Conservation (phyloP, 2,888 invertebrate species). For the Chironomus riparius region DNA sequence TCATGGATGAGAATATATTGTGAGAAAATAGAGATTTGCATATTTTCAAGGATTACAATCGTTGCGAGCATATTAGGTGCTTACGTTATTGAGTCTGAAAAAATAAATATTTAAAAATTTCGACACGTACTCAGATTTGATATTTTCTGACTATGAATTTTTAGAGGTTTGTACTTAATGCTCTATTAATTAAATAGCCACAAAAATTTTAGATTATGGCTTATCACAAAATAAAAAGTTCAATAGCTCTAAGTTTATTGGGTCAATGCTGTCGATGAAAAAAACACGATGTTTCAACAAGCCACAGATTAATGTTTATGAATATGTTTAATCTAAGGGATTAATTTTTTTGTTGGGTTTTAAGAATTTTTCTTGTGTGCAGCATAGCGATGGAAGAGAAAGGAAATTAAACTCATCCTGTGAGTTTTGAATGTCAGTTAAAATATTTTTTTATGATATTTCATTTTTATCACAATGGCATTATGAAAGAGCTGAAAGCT, state of each 20-base stretch:
- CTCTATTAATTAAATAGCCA: background rate
- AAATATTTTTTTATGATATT: too few species aligned
- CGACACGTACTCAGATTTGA: background rate
- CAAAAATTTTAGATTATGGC: background rate
- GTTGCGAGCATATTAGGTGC: background rate
- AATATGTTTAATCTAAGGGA: too few species aligned
- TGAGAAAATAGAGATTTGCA: background rate
- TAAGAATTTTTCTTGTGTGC: too few species aligned
- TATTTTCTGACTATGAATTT: background rate
- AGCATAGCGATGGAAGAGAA: too few species aligned
- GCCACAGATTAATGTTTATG: too few species aligned
- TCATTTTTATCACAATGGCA: background rate
- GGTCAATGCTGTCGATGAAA: background rate
- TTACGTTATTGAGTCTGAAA: background rate
- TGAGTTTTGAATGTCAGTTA: too few species aligned
- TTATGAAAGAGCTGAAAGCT: too few species aligned
- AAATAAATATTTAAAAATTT: background rate
- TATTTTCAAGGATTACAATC: constrained; percentile 9
- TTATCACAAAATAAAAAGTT: background rate
- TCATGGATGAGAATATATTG: background rate
- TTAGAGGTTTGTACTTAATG: background rate
- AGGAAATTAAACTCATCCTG: too few species aligned
- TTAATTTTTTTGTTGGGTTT: too few species aligned
- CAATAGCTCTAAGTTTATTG: background rate
- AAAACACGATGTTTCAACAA: too few species aligned